Percentiles rank a stretch among this genome's conserved stretches.
phyloP scores from a whole-genome alignment of 2,797 vertebrate genomes.

The Phataginus tricuspis region DNA sequence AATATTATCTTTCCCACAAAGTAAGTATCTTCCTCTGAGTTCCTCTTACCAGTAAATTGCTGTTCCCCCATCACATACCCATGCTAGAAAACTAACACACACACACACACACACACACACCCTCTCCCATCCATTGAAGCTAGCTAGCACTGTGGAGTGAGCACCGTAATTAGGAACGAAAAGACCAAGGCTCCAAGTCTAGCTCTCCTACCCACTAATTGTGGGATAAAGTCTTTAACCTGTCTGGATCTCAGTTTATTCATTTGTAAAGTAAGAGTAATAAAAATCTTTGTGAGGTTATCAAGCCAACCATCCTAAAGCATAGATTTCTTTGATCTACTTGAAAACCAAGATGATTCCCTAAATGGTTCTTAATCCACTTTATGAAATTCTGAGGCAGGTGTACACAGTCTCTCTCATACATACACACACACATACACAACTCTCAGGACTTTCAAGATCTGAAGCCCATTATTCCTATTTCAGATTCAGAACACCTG shows the following conservation, averaged over 20 bases:
- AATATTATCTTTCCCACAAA: not conserved
- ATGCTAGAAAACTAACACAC: not conserved
- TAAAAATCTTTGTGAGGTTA: not conserved
- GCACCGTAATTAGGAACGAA: not conserved
- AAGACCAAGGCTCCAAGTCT: not conserved
- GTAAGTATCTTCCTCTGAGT: not conserved
- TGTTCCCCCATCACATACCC: not conserved
- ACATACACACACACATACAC: not conserved
- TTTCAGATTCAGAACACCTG: not conserved
- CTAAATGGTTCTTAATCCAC: not conserved
- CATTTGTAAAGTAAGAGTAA: not conserved
- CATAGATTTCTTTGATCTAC: not conserved
- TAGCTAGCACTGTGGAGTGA: not conserved
- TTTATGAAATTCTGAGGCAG: conserved; percentile 15
- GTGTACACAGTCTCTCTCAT: not conserved
- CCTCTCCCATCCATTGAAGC: not conserved
- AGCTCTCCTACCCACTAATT: not conserved
- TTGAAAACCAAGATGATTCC: not conserved
- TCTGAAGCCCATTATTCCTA: not conserved
- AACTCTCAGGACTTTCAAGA: conserved; percentile 2
- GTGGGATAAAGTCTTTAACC: not conserved
- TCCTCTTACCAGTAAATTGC: not conserved
- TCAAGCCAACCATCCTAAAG: not conserved
- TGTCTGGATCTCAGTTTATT: not conserved
- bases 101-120: not conserved